phyloP scores from a whole-genome alignment of 2,888 invertebrate genomes.

The Branchellion lobata region DNA sequence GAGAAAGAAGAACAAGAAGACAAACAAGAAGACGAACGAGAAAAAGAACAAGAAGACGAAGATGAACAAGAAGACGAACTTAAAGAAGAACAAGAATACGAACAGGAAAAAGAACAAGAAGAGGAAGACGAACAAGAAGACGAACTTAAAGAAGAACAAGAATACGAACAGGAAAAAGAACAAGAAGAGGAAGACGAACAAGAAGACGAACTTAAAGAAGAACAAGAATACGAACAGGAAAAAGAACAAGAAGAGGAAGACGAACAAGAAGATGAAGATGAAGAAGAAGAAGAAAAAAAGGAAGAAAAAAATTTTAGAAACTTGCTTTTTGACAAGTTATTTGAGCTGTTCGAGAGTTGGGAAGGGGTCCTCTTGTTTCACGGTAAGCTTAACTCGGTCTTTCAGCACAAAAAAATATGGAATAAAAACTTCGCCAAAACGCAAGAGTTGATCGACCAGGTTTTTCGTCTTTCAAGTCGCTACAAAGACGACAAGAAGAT shows the following conservation, averaged over 20 bases:
- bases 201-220: neutral
- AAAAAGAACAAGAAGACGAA: too few relatives aligned
- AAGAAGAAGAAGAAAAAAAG: neutral
- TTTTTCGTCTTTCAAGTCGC: neutral
- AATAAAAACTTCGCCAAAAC: neutral
- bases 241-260: too few relatives aligned
- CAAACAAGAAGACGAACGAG: too few relatives aligned
- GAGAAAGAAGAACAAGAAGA: too few relatives aligned
- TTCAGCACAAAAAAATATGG: neutral
- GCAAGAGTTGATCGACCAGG: neutral
- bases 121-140: too few relatives aligned
- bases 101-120: too few relatives aligned
- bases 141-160: too few relatives aligned
- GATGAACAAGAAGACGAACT: too few relatives aligned
- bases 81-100: too few relatives aligned
- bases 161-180: too few relatives aligned
- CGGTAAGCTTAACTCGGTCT: neutral
- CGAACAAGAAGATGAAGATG: neutral
- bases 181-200: too few relatives aligned
- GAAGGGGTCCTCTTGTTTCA: neutral
- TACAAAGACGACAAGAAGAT: neutral
- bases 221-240: neutral
- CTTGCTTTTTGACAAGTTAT: neutral
- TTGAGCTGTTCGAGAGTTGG: neutral
- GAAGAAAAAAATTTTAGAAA: neutral